Evolutionary conservation across 2,113 vertebrate genomes (phyloP), one percentile per base, ranked within the genome.

Genomic region (Chrysemys picta): DNA sequence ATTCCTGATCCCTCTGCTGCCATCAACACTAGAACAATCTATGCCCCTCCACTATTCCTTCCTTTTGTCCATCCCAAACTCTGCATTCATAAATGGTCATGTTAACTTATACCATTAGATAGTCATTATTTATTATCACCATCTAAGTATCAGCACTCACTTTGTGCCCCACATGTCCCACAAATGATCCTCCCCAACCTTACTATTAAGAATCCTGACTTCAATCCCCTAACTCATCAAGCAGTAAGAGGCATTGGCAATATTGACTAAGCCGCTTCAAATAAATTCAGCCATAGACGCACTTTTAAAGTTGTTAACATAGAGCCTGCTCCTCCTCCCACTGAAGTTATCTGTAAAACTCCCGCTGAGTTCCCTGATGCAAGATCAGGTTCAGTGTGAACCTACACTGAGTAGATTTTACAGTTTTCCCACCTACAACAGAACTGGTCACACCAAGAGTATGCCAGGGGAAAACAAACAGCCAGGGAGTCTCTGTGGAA

Each of bases 231-330:
- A 72, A 78, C 50, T 79, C 17, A 80, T 31, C 31, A 11, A 80
- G 45, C 79, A 42, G 38, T 16, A 72, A 38, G 50, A 65, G 1
- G 4, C 13, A 10, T 22, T 25, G 0, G 0, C 49, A n/a, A 75
- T 29, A 27, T 10, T 87, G 16, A 78, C 25, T 47, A 27, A 86
- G 8, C 5, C 47, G 47, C 38, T 47, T 10, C 69, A 57, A 14
- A 62, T 4, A 22, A 80, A 80, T 14, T 57, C 38, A 56, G 53
- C 22, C 21, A 47, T 12, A 13, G n/a, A 27, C 52, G 47, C 17
- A 10, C 45, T 29, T 76, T 14, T 27, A 42, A 21, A 31, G 7
- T 35, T 31, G 76, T 31, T 31, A 79, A 50, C 8, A 49, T 21
- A 53, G 31, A 31, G 19, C 29, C 16, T 53, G 49, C 79, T 80